Conservation (phyloP, 2,113 vertebrate genomes). For the Grus americana region DNA sequence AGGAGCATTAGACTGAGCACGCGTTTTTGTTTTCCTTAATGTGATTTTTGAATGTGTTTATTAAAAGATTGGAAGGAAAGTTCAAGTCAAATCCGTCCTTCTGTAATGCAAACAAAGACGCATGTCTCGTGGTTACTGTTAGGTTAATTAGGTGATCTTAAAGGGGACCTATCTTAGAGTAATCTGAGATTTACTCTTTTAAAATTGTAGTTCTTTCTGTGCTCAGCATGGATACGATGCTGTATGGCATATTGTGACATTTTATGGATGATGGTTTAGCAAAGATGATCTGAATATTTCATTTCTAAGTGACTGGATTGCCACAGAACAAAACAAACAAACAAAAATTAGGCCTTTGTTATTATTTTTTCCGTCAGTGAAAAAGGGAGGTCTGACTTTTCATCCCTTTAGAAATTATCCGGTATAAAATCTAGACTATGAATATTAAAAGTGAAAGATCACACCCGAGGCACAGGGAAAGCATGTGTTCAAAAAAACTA, state of each 20-base stretch:
- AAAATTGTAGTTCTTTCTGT: background rate
- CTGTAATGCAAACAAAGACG: conserved; percentile 4
- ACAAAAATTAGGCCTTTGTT: conserved; percentile 60
- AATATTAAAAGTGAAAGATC: conserved; percentile 27
- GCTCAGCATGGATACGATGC: background rate
- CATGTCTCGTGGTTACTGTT: background rate
- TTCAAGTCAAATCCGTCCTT: background rate
- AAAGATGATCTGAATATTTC: conserved; percentile 24
- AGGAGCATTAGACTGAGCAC: background rate
- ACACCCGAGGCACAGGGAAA: background rate
- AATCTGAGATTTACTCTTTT: background rate
- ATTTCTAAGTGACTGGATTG: background rate
- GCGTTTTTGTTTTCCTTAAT: background rate
- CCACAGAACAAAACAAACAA: background rate
- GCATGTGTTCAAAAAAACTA: background rate
- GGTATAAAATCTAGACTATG: background rate
- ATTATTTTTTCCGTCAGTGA: background rate
- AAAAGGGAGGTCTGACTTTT: background rate
- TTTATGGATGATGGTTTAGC: background rate
- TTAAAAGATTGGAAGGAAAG: background rate
- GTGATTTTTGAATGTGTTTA: background rate
- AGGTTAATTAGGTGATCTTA: conserved; percentile 2
- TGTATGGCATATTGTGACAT: background rate
- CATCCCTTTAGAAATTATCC: background rate
- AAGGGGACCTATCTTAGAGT: background rate